Evolutionary conservation across 1,140 invertebrate genomes (phyloP), one percentile per base, ranked within the genome.

Genomic region (Laupala kohalensis): DNA sequence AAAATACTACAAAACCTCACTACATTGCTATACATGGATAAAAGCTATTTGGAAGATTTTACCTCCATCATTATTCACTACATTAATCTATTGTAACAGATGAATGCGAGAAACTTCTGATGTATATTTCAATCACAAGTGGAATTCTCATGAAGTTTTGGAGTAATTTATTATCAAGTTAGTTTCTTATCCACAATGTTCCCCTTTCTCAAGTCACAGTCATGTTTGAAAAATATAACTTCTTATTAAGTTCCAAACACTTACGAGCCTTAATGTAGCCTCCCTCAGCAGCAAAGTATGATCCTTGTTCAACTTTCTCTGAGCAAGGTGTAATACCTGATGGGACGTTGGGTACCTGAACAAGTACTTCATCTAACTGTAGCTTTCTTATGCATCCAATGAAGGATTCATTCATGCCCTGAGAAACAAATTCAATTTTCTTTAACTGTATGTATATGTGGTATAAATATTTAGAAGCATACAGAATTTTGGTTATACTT

Each of bases 371-470:
- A 76, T 92, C 91, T 76, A 93, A 83, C 78, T 84, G 83, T 30
- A 98, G 86, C 67, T 95, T 90, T 69, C 87, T 85, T 19, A 99
- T 82, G 79, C 97, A 99, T 25, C 96, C 97, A 75, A 86, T 87
- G 78, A 96, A 97, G 25, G 90, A 88, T 3, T 77, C 76, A 53
- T 86, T 86, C 2, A 86, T 77, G 25, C 83, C 83, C 84, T 90
- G 76, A 73, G 77, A 77, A n/a, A 15, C 27, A 74, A 71, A 75
- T 6, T 5, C 29, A 64, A n/a, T n/a, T n/a, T n/a, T n/a, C n/a
- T 62, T 62, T 62, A 62, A 12, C 53, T 13, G 12, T 13, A 62
- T 12, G n/a, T 62, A 62, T n/a, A 13, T n/a, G n/a, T n/a, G n/a
- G n/a, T n/a, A n/a, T n/a, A 66, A 25, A 4, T 26, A 65, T 66